These are phyloP conservation scores for Meteorus cinctellus DNA, from an alignment of 2,888 invertebrate species.

Conservation along the genomic window DNA sequence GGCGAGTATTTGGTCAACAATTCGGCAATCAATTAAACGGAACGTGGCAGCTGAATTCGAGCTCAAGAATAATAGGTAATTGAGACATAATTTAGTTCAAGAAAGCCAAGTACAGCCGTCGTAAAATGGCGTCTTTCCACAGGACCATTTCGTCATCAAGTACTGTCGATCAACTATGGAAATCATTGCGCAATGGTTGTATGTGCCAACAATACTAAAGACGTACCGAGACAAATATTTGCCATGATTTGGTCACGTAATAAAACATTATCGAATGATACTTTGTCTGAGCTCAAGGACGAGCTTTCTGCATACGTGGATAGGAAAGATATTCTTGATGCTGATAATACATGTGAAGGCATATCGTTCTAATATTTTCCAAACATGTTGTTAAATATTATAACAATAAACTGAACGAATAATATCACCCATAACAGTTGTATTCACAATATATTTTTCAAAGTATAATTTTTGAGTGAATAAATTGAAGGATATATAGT, in stretches of 20 bases:
- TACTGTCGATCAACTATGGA: constrained; percentile 49
- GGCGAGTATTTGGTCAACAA: constrained; percentile 46
- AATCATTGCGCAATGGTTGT: constrained; percentile 52
- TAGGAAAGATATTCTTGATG: constrained; percentile 48
- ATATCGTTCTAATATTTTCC: not conserved
- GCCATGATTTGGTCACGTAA: constrained; percentile 58
- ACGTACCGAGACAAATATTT: constrained; percentile 51
- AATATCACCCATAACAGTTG: too few species aligned
- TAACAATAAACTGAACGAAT: not conserved
- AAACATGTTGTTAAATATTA: not conserved
- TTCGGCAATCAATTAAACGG: constrained; percentile 5
- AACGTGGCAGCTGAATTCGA: constrained; percentile 51
- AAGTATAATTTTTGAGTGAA: not conserved
- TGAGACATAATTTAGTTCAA: not conserved
- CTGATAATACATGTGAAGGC: constrained; percentile 45
- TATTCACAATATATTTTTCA: too few species aligned
- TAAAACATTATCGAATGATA: constrained; percentile 46
- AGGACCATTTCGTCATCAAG: constrained; percentile 55
- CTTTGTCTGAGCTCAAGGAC: constrained; percentile 50
- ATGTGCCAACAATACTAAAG: constrained; percentile 47
- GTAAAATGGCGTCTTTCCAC: constrained; percentile 40
- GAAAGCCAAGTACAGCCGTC: not conserved
- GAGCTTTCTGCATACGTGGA: constrained; percentile 51
- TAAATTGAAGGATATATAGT: constrained; percentile 6
- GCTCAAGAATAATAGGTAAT: constrained; percentile 49